phyloP scores from a whole-genome alignment of 92 coral and sea anemone genomes.

The Blastomussa wellsi region DNA sequence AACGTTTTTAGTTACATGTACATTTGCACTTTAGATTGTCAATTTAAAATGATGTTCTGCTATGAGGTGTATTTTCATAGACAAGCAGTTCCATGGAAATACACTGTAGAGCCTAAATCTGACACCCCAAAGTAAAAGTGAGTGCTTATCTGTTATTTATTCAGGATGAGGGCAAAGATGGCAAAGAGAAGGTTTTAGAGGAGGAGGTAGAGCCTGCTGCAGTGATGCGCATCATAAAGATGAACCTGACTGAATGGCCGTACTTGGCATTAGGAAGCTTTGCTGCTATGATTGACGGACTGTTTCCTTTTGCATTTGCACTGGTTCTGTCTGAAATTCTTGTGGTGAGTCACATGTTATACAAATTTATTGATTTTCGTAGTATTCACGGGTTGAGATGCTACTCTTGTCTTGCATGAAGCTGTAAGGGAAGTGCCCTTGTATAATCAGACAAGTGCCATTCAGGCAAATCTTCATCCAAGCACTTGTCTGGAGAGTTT shows the following conservation, averaged over 20 bases:
- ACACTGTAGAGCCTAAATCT: not conserved
- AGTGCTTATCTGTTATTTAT: not conserved
- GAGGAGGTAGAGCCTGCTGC: constrained; percentile 88
- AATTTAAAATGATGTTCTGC: no score
- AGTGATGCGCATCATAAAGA: constrained; percentile 58
- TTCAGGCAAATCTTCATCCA: no score
- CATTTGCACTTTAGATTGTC: no score
- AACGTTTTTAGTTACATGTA: no score
- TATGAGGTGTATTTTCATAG: not conserved
- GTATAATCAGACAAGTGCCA: no score
- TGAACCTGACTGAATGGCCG: constrained; percentile 79
- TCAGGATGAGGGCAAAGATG: constrained; percentile 31
- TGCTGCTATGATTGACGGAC: constrained; percentile 66
- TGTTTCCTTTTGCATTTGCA: constrained; percentile 85
- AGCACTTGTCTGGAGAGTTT: no score
- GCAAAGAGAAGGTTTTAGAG: constrained; percentile 65
- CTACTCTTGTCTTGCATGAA: no score
- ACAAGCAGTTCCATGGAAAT: not conserved
- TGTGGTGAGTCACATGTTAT: constrained; percentile 56
- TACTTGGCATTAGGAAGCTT: constrained; percentile 65
- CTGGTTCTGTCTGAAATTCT: constrained; percentile 83
- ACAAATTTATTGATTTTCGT: not conserved
- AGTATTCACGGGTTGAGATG: no score
- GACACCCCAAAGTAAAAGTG: not conserved
- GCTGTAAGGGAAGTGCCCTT: no score